Evolutionary conservation across 2,113 vertebrate genomes (phyloP), one percentile per base, ranked within the genome.

Genomic region (Amphiprion ocellaris): DNA sequence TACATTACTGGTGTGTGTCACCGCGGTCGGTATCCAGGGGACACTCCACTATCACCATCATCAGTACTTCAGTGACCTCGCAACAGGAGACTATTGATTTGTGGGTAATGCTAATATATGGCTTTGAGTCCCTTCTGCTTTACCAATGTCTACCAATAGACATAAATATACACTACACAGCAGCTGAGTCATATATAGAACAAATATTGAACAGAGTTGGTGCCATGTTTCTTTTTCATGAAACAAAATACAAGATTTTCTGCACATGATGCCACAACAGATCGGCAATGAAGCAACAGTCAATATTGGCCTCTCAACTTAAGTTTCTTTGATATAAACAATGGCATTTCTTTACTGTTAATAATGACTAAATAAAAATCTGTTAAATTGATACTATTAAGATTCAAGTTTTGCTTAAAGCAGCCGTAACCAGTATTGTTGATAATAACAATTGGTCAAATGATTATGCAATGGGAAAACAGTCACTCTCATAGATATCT

Each of bases 11-110:
- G 9, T 68, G 23, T n/a, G 49, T 21, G 49, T 23, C 62, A 44
- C n/a, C 44, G 44, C 19, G 46, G 55, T 61, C 5, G 24, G 62
- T 50, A 41, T 77, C 33, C 41, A 71, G 61, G 8, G 60, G 37
- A 56, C 30, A 56, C 37, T 37, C 23, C 15, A 17, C 61, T 69
- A 47, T 81, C 56, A 41, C 59, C 68, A 75, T 82, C 75, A 78
- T 77, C 44, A 60, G 72, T 55, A 59, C 66, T 85, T 71, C 62
- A 83, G 30, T 74, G 41, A 59, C 50, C 80, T 77, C 60, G 8
- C 66, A 83, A 74, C 68, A 71, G n/a, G 66, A 86, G 82, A 90
- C 77, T 63, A 86, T 89, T 71, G 87, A 89, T 88, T 83, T 73
- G 75, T 71, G 60, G 83, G 28, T 80, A 54, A 87, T 54, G 26